Base-by-base conservation (phyloP, 2,888 invertebrate species). In the Nomada fucata region DNA sequence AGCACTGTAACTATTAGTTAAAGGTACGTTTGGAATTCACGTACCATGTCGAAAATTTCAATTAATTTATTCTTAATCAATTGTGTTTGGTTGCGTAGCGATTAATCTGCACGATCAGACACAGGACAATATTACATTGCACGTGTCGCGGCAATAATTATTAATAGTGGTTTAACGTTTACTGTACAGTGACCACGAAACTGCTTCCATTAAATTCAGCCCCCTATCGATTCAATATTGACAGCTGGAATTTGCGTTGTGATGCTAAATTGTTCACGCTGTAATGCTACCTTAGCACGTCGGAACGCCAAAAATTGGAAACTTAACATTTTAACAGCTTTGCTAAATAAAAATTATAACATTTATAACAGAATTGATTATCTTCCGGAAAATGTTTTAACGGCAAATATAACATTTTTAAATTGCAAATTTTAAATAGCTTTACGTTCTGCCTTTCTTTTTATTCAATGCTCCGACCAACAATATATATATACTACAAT, bases 111-210 rank as follows among this genome's bases (percentile, higher is more conserved):
- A 36, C 7, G 13, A 26, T 47, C n/a, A 18, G 5, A 7, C 26
- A 15, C 10, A 42, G 61, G n/a, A 44, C 53, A 52, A 68, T 67
- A 57, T 68, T 57, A 29, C 7, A 36, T 68, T 20, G 18, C 44
- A 15, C 42, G 57, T 57, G 15, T 36, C 23, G 57, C 23, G 13
- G 23, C 20, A 60, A 79, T 69, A 69, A 79, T 69, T 74, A 74
- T 74, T 73, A 74, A 55, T 73, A 69, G 20, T 26, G 68, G 60
- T 36, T 64, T 73, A 53, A 64, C 52, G 64, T 63, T 52, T 69
- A 59, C 52, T 23, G 42, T 42, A 44, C 59, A 23, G 11, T 79
- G 60, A 42, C 15, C 69, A 44, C 53, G 50, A 29, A 57, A 52
- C 44, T 55, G 47, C 11, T 53, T 42, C 20, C 47, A 74, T 68